Percentiles rank a stretch among this genome's conserved stretches.
These are phyloP conservation scores for Cyphomyrus discorhynchus DNA, from an alignment of 2,113 vertebrate genomes.

Conservation along the genomic window DNA sequence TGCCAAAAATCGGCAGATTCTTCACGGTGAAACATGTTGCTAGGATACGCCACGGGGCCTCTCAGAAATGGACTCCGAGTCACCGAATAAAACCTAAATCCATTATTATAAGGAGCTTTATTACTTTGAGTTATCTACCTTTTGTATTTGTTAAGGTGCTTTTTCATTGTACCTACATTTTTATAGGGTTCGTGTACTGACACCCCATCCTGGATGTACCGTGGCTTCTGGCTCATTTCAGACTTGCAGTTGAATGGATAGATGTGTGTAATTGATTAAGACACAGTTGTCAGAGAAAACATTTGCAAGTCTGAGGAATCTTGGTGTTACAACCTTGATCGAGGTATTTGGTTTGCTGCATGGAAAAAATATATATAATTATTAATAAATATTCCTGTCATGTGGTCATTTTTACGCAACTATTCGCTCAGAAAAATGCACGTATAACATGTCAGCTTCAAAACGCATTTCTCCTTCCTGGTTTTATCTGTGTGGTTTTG, in stretches of 20 bases:
- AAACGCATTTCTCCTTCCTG: conserved; percentile 47
- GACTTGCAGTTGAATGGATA: neutral
- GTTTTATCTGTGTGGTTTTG: conserved; percentile 34
- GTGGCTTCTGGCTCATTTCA: neutral
- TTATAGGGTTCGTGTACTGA: neutral
- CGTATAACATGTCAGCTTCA: conserved; percentile 45
- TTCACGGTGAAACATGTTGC: conserved; percentile 10
- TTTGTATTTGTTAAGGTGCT: neutral
- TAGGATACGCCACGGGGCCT: conserved; percentile 12
- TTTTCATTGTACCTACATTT: neutral
- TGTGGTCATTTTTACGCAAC: conserved; percentile 29
- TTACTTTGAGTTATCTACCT: neutral
- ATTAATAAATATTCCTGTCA: conserved; percentile 23
- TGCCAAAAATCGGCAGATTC: conserved; percentile 8
- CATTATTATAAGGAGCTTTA: neutral
- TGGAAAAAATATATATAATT: neutral
- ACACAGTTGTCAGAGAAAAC: neutral
- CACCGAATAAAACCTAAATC: neutral
- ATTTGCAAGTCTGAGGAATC: neutral
- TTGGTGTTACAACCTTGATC: neutral
- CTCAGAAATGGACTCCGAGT: neutral
- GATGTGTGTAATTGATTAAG: neutral
- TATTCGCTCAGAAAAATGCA: conserved; percentile 24
- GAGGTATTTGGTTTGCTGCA: neutral
- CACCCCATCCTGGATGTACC: neutral